Evolutionary conservation across 2,797 vertebrate genomes (phyloP).

Genomic region (Cossypha heuglini): DNA sequence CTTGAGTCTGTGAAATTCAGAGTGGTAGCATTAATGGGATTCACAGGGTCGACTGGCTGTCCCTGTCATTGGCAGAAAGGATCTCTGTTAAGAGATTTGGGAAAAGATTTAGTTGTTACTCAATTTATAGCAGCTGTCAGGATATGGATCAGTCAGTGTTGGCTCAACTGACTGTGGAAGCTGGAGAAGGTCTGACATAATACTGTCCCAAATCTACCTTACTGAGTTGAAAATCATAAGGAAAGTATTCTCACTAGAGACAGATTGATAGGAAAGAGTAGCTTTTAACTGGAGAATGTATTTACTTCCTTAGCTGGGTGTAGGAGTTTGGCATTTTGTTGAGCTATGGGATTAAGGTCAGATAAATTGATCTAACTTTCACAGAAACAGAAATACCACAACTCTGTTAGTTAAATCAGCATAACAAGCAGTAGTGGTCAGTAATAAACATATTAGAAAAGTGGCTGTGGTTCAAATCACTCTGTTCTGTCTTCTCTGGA

Average conservation of each 20-base stretch:
- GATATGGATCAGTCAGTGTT: neutral
- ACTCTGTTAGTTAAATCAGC: neutral
- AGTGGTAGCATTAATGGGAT: neutral
- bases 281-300: neutral
- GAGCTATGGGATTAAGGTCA: neutral
- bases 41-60: rapidly evolving
- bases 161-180: neutral
- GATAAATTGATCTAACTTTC: neutral
- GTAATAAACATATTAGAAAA: neutral
- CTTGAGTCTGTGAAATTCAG: neutral
- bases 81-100: neutral
- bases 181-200: neutral
- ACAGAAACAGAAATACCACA: neutral
- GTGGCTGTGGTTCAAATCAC: neutral
- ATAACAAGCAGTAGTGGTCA: neutral
- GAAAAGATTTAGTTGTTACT: neutral
- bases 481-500: neutral
- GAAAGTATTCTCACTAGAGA: neutral
- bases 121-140: neutral
- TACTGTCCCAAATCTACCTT: neutral
- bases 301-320: neutral
- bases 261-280: neutral
- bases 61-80: neutral
- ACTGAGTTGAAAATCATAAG: neutral
- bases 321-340: neutral